Evolutionary conservation across 30 jellyfish, hydroid and myxozoan species (phyloP).

Genomic region (Aurelia aurita): DNA sequence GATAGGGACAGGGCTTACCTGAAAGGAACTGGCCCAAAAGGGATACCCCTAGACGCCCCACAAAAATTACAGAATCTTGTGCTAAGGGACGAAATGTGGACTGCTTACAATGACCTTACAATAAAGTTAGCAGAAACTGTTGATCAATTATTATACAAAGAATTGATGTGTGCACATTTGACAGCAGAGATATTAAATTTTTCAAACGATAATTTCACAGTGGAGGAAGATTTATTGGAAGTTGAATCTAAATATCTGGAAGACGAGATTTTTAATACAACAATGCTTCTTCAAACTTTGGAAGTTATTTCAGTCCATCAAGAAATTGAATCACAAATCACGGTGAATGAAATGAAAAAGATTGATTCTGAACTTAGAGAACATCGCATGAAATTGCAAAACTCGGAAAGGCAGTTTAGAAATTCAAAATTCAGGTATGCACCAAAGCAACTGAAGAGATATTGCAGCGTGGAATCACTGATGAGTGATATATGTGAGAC

Average conservation of each 20-base stretch:
- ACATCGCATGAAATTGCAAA: conserved; percentile 16
- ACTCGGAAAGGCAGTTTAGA: conserved; percentile 44
- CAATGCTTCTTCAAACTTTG: conserved; percentile 49
- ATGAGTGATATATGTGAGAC: conserved; percentile 25
- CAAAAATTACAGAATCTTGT: conserved; percentile 20
- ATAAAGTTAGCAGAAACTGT: conserved; percentile 40
- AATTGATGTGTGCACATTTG: conserved; percentile 54
- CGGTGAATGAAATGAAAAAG: not conserved
- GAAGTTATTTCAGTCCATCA: conserved; percentile 50
- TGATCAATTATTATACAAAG: conserved; percentile 56
- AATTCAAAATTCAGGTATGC: conserved; percentile 42
- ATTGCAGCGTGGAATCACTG: conserved; percentile 70
- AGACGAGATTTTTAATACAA: conserved; percentile 38
- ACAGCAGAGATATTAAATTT: conserved; percentile 55
- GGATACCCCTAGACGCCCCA: not conserved
- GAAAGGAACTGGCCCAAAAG: no score
- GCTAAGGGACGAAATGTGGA: conserved; percentile 16
- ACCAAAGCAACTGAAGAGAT: conserved; percentile 61
- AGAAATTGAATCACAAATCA: conserved; percentile 21
- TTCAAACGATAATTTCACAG: conserved; percentile 34
- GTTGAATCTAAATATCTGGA: conserved; percentile 29
- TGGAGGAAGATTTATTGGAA: conserved; percentile 59
- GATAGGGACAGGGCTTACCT: no score
- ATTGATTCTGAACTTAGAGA: conserved; percentile 43
- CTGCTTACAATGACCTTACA: conserved; percentile 17